These are phyloP conservation scores for Ictalurus furcatus DNA, from an alignment of 2,113 vertebrate species.

Conservation along the genomic window DNA sequence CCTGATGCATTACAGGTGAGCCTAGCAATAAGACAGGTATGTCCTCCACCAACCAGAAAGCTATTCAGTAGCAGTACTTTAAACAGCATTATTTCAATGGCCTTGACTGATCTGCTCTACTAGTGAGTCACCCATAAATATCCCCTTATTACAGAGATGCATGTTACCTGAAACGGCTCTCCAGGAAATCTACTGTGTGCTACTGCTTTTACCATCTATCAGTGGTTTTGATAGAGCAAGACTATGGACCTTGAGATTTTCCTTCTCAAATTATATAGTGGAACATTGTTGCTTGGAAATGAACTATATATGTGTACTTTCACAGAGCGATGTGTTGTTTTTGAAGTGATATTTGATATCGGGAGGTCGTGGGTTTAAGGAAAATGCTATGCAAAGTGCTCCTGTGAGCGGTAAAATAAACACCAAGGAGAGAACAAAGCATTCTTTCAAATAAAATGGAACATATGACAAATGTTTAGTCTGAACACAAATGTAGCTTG, in stretches of 20 bases:
- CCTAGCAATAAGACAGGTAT: constrained; percentile 27
- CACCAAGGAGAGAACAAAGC: constrained; percentile 57
- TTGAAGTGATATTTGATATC: constrained; percentile 63
- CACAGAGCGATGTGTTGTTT: constrained; percentile 56
- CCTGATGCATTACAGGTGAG: constrained; percentile 22
- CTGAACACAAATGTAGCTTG: constrained; percentile 57
- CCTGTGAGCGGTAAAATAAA: constrained; percentile 59
- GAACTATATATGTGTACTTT: constrained; percentile 52
- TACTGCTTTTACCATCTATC: constrained; percentile 40
- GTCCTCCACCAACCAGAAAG: constrained; percentile 3
- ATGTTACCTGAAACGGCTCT: constrained; percentile 11
- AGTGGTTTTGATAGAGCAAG: constrained; percentile 45
- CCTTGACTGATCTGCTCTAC: constrained; percentile 30
- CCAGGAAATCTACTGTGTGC: constrained; percentile 14
- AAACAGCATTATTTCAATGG: constrained; percentile 15
- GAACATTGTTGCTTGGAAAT: constrained; percentile 44
- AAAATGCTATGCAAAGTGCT: constrained; percentile 62
- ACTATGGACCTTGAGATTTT: constrained; percentile 33
- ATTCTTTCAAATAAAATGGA: constrained; percentile 62
- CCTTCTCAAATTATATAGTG: constrained; percentile 29
- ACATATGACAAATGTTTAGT: constrained; percentile 63
- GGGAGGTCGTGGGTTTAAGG: constrained; percentile 53
- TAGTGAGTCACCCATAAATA: constrained; percentile 7
- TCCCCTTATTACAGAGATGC: constrained; percentile 1
- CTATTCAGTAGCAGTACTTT: constrained; percentile 26